Percentiles rank a stretch among this genome's conserved stretches.
These are phyloP conservation scores for Xestia rhomboidea DNA, from an alignment of 2,888 invertebrate genomes.

Conservation along the genomic window DNA sequence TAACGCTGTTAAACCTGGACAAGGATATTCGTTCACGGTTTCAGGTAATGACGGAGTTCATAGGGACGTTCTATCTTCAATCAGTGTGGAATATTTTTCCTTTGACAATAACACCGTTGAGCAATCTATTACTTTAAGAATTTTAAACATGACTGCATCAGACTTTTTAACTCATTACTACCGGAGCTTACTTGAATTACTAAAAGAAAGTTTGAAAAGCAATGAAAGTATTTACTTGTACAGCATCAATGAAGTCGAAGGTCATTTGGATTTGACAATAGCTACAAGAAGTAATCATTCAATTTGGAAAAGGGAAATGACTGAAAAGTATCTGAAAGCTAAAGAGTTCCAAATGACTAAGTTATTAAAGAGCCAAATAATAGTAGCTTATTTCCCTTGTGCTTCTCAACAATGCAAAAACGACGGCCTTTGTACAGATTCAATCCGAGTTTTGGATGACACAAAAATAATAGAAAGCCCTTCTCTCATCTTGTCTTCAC, in stretches of 20 bases:
- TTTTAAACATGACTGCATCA: slow-evolving; percentile 93
- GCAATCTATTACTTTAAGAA: slow-evolving; percentile 94
- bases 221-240: slow-evolving; percentile 93
- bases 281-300: slow-evolving; percentile 91
- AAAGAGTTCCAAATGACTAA: slow-evolving; percentile 92
- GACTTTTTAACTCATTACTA: slow-evolving; percentile 95
- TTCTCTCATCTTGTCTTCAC: slow-evolving; percentile 95
- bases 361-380: slow-evolving; percentile 91
- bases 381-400: slow-evolving; percentile 95
- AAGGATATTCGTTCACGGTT: slow-evolving; percentile 94
- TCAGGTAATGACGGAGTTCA: slow-evolving; percentile 97
- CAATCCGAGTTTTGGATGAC: slow-evolving; percentile 92
- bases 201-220: slow-evolving; percentile 92
- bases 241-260: slow-evolving; percentile 93
- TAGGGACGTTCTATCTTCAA: slow-evolving; percentile 95
- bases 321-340: slow-evolving; percentile 92
- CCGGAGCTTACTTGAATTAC: slow-evolving; percentile 92
- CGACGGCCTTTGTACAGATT: slow-evolving; percentile 94
- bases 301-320: slow-evolving; percentile 92
- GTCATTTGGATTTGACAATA: slow-evolving; percentile 93
- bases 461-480: slow-evolving; percentile 95
- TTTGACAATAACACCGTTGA: slow-evolving; percentile 96
- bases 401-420: slow-evolving; percentile 93
- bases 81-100: slow-evolving; percentile 95
- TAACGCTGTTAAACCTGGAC: slow-evolving; percentile 92